Base-by-base conservation (phyloP, 2,113 vertebrate species). In the Tetrao urogallus region DNA sequence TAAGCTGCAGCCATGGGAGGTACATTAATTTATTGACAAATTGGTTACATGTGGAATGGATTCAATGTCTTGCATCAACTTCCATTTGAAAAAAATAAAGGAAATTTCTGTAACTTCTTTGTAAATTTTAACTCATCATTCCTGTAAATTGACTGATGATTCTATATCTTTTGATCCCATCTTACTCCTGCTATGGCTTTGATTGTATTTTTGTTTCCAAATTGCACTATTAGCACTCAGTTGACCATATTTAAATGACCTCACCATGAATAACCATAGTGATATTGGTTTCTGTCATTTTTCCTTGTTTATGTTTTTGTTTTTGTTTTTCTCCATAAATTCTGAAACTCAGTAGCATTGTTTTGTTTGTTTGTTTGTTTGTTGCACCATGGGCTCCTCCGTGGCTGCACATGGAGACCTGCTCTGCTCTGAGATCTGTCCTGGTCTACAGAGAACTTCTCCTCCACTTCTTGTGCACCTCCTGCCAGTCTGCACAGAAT, bases 231-330 rank as follows among this genome's bases (percentile, higher is more conserved):
- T 82, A 38, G 25, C 6, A 85, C 30, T 4, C 6, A 70, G 30
- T 25, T 28, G 3, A 14, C 7, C 4, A 2, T 43, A 48, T 40
- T 92, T 72, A 38, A 86, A 36, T 52, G 45, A 25, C 2, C 4
- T 79, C n/a, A 8, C 20, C 13, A n/a, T 47, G 11, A 38, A 79
- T 36, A 89, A 56, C 0, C 4, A 18, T 5, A 80, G 7, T 34
- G 1, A 48, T 69, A n/a, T 3, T 63, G 2, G 3, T 43, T 7
- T 60, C 48, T 30, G 52, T 40, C 4, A 56, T 3, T 2, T 28
- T 75, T 67, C 16, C 2, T 32, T 38, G 10, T 24, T 66, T 32
- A 1, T 2, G 22, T 30, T 42, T 14, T 43, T 34, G 36, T 38
- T 38, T n/a, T 61, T n/a, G 5, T 5, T 14, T 65, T 4, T 56